Evolutionary conservation across 2,797 vertebrate genomes (phyloP).

Genomic region (Astyanax mexicanus): DNA sequence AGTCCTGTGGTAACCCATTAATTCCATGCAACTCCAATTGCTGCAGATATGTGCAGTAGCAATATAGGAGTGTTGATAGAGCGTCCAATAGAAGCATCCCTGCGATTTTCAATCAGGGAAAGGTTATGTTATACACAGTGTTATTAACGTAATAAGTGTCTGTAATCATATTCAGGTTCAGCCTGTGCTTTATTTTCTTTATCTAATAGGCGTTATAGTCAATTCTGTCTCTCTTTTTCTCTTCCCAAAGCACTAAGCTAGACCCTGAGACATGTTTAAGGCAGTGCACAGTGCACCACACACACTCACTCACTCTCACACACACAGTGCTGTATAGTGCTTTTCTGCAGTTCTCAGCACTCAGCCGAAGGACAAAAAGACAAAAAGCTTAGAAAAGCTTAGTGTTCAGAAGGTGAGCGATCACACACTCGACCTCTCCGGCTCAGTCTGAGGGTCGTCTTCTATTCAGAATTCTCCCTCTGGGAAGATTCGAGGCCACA

Average conservation of each 20-base stretch:
- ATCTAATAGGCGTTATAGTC: too few species aligned
- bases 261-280: neutral
- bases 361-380: conserved; percentile 2
- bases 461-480: neutral
- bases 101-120: too few species aligned
- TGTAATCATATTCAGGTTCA: too few species aligned
- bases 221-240: neutral
- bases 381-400: conserved; percentile 5
- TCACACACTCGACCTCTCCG: neutral
- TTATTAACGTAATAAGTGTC: too few species aligned
- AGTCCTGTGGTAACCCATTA: too few species aligned
- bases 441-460: neutral
- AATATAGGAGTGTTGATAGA: too few species aligned
- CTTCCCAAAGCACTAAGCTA: neutral
- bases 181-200: too few species aligned
- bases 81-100: too few species aligned
- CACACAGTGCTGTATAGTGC: neutral
- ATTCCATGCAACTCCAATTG: too few species aligned
- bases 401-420: neutral
- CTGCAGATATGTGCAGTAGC: too few species aligned
- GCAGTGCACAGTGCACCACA: neutral
- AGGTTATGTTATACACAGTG: too few species aligned
- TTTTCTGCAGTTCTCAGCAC: conserved; percentile 23
- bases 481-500: neutral
- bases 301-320: conserved; percentile 10